Conservation (phyloP, 1,140 invertebrate species). For the Ditylenchus dipsaci region DNA sequence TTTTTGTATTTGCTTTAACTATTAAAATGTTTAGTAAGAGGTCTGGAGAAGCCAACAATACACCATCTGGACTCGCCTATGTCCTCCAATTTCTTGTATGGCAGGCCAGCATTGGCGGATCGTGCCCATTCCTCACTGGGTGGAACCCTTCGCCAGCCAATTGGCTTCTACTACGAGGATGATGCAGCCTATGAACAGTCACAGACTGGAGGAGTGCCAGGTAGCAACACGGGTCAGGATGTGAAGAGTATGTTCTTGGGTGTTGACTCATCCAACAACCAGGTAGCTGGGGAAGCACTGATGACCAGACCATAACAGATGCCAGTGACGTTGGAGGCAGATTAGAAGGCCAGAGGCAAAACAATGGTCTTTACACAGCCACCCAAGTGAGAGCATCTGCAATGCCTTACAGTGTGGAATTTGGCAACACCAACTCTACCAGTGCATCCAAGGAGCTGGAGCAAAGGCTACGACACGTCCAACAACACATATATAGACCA, state of each 20-base stretch:
- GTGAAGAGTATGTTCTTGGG: constrained; percentile 47
- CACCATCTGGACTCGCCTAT: constrained; percentile 31
- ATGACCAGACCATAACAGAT: constrained; percentile 8
- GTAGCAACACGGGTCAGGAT: constrained; percentile 32
- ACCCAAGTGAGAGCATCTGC: background rate
- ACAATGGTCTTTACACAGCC: background rate
- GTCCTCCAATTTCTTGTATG: constrained; percentile 47
- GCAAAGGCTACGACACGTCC: constrained; percentile 40
- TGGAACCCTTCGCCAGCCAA: constrained; percentile 28
- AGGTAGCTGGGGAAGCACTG: background rate
- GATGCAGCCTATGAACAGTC: constrained; percentile 33
- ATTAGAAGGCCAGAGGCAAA: background rate
- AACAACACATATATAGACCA: constrained; percentile 47
- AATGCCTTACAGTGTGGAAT: background rate
- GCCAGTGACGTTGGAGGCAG: background rate
- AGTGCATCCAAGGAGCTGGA: constrained; percentile 32
- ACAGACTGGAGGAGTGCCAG: constrained; percentile 2
- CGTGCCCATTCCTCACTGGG: constrained; percentile 9
- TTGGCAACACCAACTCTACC: background rate
- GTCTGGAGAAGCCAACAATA: constrained; percentile 32
- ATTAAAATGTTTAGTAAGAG: constrained; percentile 20
- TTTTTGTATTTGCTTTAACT: background rate
- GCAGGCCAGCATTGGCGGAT: constrained; percentile 25
- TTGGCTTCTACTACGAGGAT: constrained; percentile 48
- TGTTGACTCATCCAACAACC: constrained; percentile 10